Base-by-base conservation (phyloP, 2,888 invertebrate species). In the Tyria jacobaeae region DNA sequence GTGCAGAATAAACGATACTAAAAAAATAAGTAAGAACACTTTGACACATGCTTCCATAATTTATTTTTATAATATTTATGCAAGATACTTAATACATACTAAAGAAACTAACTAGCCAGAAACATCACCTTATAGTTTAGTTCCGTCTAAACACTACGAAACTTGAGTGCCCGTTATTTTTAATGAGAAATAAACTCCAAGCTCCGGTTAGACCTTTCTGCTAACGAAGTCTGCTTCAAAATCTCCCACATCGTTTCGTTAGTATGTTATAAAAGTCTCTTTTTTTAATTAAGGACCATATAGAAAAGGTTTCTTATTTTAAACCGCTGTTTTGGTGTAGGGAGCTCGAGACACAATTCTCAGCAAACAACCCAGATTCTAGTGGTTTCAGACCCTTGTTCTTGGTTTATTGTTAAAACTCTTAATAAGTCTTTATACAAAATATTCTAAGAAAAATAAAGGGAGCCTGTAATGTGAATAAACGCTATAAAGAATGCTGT, bases 141-240 rank as follows among this genome's bases (percentile, higher is more conserved):
- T 39, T 52, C 35, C 39, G 48, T 62, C 70, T 78, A 70, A 75
- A 75, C 61, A 60, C 49, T 56, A 58, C 56, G 64, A 49, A 35
- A 50, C 72, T 65, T 66, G 70, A 78, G 76, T 66, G 68, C 64
- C 78, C 62, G 73, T 76, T 76, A 76, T 76, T 76, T 76, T 76
- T 78, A 76, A 76, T 76, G 76, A 75, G 76, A 78, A 78, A 76
- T 78, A 76, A 76, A 75, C 75, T 71, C 52, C 67, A 77, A 61
- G 58, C 76, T 61, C 60, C 55, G 60, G 78, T 67, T 60, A 67
- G 66, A 62, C 60, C 66, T 73, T 70, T 67, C 57, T 64, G 66
- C 65, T 78, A 76, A 76, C 76, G 76, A 78, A 76, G 73, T 64
- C 68, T 75, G 68, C 66, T 65, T 68, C 73, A 65, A 57, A 76